Evolutionary conservation across 2,113 vertebrate species (phyloP), one percentile per base, ranked within the genome.

Genomic region (Phaethornis superciliosus): DNA sequence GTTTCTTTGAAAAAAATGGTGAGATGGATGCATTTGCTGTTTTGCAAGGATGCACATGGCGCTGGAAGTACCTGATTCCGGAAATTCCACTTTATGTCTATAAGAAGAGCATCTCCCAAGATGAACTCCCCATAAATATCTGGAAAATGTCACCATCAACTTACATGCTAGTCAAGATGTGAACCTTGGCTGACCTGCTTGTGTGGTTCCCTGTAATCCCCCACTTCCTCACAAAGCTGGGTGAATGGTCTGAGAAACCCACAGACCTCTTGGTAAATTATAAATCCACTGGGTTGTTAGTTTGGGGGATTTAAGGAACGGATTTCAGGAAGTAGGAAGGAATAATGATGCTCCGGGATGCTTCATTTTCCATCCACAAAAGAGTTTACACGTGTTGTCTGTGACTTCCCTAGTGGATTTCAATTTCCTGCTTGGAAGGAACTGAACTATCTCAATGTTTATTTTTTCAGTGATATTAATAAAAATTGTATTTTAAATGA

Each of bases 101-200:
- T 67, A 94, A 93, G 97, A 94, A 27, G 37, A 94, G 33, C 78
- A 94, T 95, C 84, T 90, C 93, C 60, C 90, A 90, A 94, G 83
- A 87, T 78, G 90, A 95, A 82, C 77, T 81, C 59, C 59, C 74
- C 75, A 91, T 94, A 97, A 97, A 97, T 97, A 96, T 96, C 97
- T 98, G 97, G 95, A 96, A 97, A 96, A 96, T 78, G 88, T 98
- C 92, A 81, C 60, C 42, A 80, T 93, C 75, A 80, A 59, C 70
- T 81, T 88, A 85, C 44, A 81, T 42, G 81, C 58, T 69, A 94
- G 72, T 88, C 96, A 97, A 97, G 95, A 95, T 20, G 3, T 95
- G 96, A 98, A 97, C 97, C 95, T 97, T 98, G 98, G 98, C 98
- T 97, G 97, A 98, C 98, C 97, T 81, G 7, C 58, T 72, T 22